These are phyloP conservation scores for Prosopocoilus inquinatus DNA, from an alignment of 2,888 invertebrate genomes.

Conservation along the genomic window DNA sequence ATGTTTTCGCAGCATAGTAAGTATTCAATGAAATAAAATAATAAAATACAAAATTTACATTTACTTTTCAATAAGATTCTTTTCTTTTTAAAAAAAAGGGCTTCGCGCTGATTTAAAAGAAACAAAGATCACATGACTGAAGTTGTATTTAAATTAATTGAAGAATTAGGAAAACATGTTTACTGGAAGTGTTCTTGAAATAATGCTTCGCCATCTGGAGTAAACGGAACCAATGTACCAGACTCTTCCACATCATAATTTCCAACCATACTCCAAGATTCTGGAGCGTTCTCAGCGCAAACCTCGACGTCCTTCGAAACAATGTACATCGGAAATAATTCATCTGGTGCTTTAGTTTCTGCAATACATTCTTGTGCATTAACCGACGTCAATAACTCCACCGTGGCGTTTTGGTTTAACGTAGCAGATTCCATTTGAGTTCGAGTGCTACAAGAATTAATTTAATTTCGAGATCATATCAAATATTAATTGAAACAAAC, in stretches of 20 bases:
- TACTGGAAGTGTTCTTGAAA: constrained; percentile 29
- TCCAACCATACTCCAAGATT: constrained; percentile 47
- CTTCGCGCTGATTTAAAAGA: too few relatives aligned
- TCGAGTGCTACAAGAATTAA: too few relatives aligned
- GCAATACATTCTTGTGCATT: constrained; percentile 27
- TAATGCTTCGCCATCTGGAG: constrained; percentile 28
- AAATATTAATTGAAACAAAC: too few relatives aligned
- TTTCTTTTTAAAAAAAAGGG: too few relatives aligned
- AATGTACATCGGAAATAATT: constrained; percentile 44
- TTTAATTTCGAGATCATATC: too few relatives aligned
- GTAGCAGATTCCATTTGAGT: too few relatives aligned
- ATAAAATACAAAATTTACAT: too few relatives aligned
- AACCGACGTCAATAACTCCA: constrained; percentile 29
- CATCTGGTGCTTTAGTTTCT: constrained; percentile 37
- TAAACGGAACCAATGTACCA: constrained; percentile 42
- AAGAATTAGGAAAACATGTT: neutral
- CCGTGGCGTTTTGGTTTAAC: constrained; percentile 9
- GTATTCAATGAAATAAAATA: too few relatives aligned
- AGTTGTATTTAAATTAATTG: too few relatives aligned
- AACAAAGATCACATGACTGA: too few relatives aligned
- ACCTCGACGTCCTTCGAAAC: constrained; percentile 42
- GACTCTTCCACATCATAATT: constrained; percentile 50
- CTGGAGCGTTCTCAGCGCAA: constrained; percentile 37
- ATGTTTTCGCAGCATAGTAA: too few relatives aligned
- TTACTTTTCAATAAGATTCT: too few relatives aligned